A percentile compares a stretch with the other conserved stretches of the same genome.
phyloP scores from a whole-genome alignment of 2,797 vertebrate species.

The Hephaestus fuliginosus region DNA sequence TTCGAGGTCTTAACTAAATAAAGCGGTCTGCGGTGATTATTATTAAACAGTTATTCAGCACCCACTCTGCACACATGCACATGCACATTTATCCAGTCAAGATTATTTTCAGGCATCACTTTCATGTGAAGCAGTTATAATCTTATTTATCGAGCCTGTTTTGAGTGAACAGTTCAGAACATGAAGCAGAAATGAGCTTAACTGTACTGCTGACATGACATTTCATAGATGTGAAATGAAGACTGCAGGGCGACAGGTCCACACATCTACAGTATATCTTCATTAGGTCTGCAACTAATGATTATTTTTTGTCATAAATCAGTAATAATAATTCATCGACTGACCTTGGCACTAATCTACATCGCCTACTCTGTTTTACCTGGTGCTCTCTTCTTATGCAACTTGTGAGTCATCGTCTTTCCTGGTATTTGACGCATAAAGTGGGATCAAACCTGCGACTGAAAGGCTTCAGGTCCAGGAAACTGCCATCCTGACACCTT shows the following conservation, averaged over 20 bases:
- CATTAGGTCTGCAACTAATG: no score
- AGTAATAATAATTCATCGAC: no score
- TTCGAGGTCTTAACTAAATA: conserved; percentile 46
- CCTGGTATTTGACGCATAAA: conserved; percentile 1
- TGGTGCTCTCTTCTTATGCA: not conserved
- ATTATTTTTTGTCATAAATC: not conserved
- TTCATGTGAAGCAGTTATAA: not conserved
- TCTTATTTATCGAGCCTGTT: not conserved
- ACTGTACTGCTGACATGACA: not conserved
- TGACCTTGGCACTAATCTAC: not conserved
- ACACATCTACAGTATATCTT: no score
- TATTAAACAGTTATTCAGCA: conserved; percentile 43
- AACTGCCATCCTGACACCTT: not conserved
- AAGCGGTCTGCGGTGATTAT: conserved; percentile 27
- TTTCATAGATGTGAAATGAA: not conserved
- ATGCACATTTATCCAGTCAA: not conserved
- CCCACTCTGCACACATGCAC: conserved; percentile 5
- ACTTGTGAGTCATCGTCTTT: not conserved
- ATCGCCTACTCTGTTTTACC: not conserved
- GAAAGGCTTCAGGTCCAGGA: not conserved
- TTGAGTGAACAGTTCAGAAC: not conserved
- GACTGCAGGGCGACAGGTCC: not conserved
- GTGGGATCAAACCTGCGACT: not conserved
- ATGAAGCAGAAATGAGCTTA: not conserved
- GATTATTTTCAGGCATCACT: conserved; percentile 3